phyloP scores from a whole-genome alignment of 2,797 vertebrate genomes.

The Dryobates pubescens region DNA sequence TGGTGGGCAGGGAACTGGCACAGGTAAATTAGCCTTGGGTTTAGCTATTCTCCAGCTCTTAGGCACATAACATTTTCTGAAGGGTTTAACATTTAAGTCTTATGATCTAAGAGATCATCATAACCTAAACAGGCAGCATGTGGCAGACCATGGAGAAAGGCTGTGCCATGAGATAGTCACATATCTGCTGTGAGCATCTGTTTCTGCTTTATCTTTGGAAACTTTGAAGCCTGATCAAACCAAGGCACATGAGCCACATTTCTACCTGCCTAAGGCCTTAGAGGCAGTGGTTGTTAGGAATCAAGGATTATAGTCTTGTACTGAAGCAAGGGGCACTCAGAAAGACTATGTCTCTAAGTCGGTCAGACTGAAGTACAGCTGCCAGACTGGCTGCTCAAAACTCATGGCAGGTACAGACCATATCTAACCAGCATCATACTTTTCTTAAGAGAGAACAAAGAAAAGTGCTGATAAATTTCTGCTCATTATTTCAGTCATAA shows the following conservation, averaged over 20 bases:
- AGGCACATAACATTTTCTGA: neutral
- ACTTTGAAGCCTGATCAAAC: neutral
- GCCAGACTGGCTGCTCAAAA: neutral
- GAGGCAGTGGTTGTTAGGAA: neutral
- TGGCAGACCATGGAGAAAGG: neutral
- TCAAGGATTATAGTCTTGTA: neutral
- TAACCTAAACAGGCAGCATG: neutral
- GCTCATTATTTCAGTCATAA: neutral
- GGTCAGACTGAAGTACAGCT: neutral
- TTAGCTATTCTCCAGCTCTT: neutral
- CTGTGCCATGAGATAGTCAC: neutral
- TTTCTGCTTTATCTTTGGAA: neutral
- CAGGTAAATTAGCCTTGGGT: neutral
- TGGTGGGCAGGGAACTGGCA: neutral
- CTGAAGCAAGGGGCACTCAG: neutral
- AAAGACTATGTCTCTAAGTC: neutral
- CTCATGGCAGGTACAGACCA: rapidly evolving
- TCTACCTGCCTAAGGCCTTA: neutral
- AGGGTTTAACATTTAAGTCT: neutral
- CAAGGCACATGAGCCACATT: neutral
- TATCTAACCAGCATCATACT: neutral
- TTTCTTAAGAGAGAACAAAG: neutral
- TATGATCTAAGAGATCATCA: neutral
- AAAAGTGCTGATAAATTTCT: neutral
- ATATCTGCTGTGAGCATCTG: neutral